A percentile compares a stretch with the other conserved stretches of the same genome.
These are phyloP conservation scores for Quiscalus mexicanus DNA, from an alignment of 2,113 vertebrate genomes.

Conservation along the genomic window DNA sequence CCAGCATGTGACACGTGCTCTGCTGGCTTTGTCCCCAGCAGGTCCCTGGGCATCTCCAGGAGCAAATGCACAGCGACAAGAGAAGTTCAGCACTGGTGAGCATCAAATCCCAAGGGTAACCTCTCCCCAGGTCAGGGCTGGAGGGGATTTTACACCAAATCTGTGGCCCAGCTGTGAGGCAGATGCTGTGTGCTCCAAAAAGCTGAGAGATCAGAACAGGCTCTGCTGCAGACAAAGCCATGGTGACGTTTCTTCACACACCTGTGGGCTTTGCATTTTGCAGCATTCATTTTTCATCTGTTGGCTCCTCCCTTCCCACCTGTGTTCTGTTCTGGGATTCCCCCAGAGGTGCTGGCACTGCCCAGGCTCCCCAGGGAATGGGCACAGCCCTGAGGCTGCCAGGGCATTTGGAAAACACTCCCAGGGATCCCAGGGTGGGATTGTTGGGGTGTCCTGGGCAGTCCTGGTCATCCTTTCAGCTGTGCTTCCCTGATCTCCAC, in stretches of 20 bases:
- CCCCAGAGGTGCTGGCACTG: background rate
- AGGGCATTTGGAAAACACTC: background rate
- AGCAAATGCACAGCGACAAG: background rate
- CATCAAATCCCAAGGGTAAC: background rate
- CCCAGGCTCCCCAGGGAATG: background rate
- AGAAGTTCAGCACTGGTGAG: background rate
- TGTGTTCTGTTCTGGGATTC: background rate
- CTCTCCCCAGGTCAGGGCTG: background rate
- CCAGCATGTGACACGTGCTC: background rate
- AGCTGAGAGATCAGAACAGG: background rate
- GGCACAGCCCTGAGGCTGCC: background rate
- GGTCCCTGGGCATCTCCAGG: background rate
- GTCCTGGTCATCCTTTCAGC: background rate
- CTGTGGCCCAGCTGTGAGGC: background rate
- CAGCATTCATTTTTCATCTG: background rate
- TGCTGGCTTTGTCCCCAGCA: background rate
- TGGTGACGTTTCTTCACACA: background rate
- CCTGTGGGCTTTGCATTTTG: background rate
- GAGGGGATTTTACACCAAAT: rapidly evolving
- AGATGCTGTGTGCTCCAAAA: background rate
- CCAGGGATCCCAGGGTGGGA: background rate
- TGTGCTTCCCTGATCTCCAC: background rate
- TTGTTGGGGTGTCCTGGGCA: background rate
- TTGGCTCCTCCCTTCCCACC: background rate
- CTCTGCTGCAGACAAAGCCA: background rate